Evolutionary conservation across 2,888 invertebrate species (phyloP).

Genomic region (Tachina grossa): DNA sequence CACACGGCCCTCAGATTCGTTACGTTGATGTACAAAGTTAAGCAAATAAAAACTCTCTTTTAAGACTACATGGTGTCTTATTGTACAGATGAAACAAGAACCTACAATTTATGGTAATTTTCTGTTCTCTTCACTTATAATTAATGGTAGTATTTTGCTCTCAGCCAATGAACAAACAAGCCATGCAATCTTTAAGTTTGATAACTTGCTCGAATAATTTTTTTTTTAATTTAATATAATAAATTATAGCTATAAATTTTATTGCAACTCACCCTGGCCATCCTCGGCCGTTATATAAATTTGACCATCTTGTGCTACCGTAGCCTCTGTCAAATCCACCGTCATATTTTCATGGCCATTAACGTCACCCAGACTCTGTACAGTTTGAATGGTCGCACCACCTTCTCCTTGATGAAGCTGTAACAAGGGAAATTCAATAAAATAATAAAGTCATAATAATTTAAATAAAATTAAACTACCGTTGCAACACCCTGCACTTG

Average conservation of each 20-base stretch:
- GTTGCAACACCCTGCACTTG: slow-evolving; percentile 90
- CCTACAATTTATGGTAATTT: too few species aligned
- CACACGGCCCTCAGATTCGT: too few species aligned
- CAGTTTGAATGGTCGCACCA: slow-evolving; percentile 85
- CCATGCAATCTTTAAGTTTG: too few species aligned
- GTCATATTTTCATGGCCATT: slow-evolving; percentile 92
- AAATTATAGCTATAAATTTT: background rate
- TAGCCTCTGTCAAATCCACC: slow-evolving; percentile 96
- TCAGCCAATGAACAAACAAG: too few species aligned
- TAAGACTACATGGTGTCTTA: too few species aligned
- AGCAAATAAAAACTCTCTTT: too few species aligned
- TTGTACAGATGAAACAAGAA: too few species aligned
- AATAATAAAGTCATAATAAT: background rate
- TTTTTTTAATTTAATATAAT: background rate
- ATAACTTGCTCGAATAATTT: too few species aligned
- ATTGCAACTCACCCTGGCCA: slow-evolving; percentile 88
- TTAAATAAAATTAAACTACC: slow-evolving; percentile 73
- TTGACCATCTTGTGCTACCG: slow-evolving; percentile 95
- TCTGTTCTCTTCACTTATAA: too few species aligned
- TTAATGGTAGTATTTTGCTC: too few species aligned
- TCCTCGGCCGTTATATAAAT: slow-evolving; percentile 97
- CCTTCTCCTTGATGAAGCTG: slow-evolving; percentile 88
- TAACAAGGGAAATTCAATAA: slow-evolving; percentile 30
- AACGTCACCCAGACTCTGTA: slow-evolving; percentile 87
- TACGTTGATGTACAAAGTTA: too few species aligned